Percentiles rank a stretch among this genome's conserved stretches.
Evolutionary conservation across 2,113 vertebrate genomes (phyloP).

Genomic region (Lycocorax pyrrhopterus): DNA sequence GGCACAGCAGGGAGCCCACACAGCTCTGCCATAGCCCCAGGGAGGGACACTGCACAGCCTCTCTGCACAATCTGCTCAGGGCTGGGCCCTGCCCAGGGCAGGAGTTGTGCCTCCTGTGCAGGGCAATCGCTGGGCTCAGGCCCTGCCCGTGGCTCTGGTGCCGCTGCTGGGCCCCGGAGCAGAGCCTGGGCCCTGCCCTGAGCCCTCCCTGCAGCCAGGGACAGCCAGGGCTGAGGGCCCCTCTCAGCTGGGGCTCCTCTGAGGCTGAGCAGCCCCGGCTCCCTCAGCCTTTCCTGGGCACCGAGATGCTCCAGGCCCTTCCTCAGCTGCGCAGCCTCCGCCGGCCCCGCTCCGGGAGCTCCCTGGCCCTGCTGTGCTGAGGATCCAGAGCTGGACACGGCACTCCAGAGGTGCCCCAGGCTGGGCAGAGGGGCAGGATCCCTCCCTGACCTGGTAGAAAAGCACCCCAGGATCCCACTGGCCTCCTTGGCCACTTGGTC

Average conservation of each 20-base stretch:
- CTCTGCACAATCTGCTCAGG: neutral
- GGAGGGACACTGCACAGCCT: neutral
- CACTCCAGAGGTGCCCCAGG: neutral
- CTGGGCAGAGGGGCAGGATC: neutral
- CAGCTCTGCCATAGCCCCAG: neutral
- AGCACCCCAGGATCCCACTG: neutral
- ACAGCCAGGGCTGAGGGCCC: neutral
- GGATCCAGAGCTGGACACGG: neutral
- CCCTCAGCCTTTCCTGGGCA: neutral
- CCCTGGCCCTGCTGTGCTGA: neutral
- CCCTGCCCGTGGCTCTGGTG: neutral
- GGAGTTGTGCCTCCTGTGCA: neutral
- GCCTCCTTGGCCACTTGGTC: neutral
- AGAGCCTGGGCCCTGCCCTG: neutral
- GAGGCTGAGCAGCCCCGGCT: neutral
- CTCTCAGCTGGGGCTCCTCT: neutral
- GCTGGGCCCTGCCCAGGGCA: neutral
- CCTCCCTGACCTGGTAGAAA: neutral
- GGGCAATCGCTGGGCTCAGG: neutral
- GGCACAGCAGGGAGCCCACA: neutral
- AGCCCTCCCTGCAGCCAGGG: neutral
- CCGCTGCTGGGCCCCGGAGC: neutral
- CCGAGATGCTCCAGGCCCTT: neutral
- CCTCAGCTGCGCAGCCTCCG: neutral
- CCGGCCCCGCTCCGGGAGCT: neutral